Conservation (phyloP, 2,797 vertebrate genomes). For the Spinus olivaceus region DNA sequence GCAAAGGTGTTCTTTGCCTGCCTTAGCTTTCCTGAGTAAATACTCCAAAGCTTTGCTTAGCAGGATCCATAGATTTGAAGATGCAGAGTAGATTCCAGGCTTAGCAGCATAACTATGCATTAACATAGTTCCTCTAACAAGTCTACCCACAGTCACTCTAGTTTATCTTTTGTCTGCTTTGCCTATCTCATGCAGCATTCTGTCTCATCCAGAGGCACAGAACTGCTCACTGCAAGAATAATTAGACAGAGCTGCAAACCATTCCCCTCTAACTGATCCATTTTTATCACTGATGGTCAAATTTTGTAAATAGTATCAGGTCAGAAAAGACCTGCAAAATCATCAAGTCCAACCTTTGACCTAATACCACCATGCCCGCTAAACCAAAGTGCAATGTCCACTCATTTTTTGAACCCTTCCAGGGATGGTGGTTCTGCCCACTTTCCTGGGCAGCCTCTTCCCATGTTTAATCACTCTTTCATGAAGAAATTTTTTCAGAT, state of each 20-base stretch:
- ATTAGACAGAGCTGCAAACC: neutral
- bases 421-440: neutral
- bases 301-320: neutral
- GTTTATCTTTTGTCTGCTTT: neutral
- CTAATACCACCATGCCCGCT: neutral
- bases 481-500: neutral
- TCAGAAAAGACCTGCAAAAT: neutral
- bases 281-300: neutral
- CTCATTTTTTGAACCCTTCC: neutral
- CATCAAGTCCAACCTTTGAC: neutral
- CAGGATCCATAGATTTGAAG: neutral
- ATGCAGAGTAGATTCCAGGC: neutral
- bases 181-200: neutral
- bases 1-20: neutral
- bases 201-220: neutral
- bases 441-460: neutral
- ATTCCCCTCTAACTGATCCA: neutral
- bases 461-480: neutral
- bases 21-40: neutral
- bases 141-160: neutral
- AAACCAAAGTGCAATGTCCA: neutral
- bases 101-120: neutral
- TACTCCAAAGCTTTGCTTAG: neutral
- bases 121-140: neutral
- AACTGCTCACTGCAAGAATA: neutral